Conservation (phyloP, 2,888 invertebrate species). For the Caradrina kadenii region DNA sequence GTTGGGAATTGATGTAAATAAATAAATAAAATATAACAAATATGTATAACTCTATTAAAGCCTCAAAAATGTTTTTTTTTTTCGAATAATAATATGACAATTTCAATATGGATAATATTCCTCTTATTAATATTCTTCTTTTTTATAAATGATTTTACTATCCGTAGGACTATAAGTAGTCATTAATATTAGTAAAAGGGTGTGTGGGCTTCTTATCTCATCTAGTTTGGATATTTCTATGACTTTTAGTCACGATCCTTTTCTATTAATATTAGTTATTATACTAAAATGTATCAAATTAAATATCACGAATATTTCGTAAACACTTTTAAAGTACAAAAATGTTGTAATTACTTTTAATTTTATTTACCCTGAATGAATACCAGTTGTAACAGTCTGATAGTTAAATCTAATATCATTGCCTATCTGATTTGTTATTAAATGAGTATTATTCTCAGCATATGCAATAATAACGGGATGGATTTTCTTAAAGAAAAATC, state of each 20-base stretch:
- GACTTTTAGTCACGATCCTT: conserved; percentile 47
- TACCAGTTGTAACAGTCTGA: too few species aligned
- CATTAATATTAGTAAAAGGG: conserved; percentile 54
- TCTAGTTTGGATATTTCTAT: conserved; percentile 43
- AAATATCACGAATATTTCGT: background rate
- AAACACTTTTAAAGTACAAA: background rate
- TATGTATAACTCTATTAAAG: too few species aligned
- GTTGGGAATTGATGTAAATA: too few species aligned
- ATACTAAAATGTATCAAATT: background rate
- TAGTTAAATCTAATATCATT: too few species aligned
- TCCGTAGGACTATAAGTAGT: conserved; percentile 48
- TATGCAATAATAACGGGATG: background rate
- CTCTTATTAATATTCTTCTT: too few species aligned
- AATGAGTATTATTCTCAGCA: background rate
- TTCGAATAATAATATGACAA: too few species aligned
- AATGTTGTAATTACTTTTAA: background rate
- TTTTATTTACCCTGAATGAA: background rate
- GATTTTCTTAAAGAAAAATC: too few species aligned
- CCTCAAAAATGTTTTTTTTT: too few species aligned
- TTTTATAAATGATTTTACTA: conserved; percentile 18
- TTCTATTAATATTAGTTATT: conserved; percentile 15
- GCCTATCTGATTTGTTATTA: background rate
- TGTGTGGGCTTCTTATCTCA: conserved; percentile 42
- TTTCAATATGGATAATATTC: too few species aligned
- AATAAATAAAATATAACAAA: too few species aligned